phyloP scores from a whole-genome alignment of 2,888 invertebrate genomes.

The Erpobdella octoculata region DNA sequence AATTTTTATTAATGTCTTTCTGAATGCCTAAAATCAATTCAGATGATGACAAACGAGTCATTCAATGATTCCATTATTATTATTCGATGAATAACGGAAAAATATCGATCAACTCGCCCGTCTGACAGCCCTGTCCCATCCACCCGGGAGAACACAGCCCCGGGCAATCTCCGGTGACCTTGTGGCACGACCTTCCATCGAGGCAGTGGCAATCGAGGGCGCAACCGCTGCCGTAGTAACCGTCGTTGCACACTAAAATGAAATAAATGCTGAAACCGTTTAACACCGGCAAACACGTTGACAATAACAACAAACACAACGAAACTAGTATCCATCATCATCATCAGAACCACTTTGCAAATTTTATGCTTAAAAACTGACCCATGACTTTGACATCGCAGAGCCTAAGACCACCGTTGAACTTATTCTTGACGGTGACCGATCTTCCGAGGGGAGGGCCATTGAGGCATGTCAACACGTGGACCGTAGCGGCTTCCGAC shows the following conservation, averaged over 20 bases:
- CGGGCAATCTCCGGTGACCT: conserved; percentile 41
- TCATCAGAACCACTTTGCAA: background rate
- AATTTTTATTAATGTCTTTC: background rate
- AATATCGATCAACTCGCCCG: conserved; percentile 24
- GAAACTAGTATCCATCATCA: background rate
- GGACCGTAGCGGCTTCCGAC: background rate
- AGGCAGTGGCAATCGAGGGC: conserved; percentile 41
- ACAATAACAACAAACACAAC: background rate
- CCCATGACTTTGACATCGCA: conserved; percentile 35
- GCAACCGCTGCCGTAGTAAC: conserved; percentile 43
- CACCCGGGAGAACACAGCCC: conserved; percentile 42
- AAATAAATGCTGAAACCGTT: background rate
- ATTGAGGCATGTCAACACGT: conserved; percentile 27
- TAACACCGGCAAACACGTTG: background rate
- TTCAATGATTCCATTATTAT: too few species aligned
- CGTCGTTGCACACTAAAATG: conserved; percentile 39
- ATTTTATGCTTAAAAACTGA: conserved; percentile 16
- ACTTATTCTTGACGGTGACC: conserved; percentile 28
- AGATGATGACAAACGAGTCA: too few species aligned
- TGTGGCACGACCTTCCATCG: conserved; percentile 41
- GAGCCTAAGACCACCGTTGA: conserved; percentile 25
- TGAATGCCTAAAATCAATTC: too few species aligned
- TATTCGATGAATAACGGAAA: too few species aligned
- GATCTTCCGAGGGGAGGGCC: conserved; percentile 26
- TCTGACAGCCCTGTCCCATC: conserved; percentile 40